These are phyloP conservation scores for Catalaphyllia jardinei DNA, from an alignment of 64 coral and sea anemone genomes.

Conservation along the genomic window DNA sequence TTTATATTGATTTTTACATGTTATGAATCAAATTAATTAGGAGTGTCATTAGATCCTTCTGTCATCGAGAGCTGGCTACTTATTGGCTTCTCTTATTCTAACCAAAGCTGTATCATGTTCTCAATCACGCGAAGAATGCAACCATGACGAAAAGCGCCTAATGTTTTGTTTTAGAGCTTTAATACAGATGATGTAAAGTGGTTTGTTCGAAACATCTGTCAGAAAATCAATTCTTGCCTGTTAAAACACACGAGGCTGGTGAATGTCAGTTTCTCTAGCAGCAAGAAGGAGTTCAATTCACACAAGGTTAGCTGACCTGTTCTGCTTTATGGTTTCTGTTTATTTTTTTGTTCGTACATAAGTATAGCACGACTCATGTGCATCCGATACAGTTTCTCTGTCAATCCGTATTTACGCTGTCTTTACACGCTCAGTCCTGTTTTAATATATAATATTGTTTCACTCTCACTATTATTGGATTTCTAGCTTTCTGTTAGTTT, in stretches of 20 bases:
- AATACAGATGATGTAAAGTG: not conserved
- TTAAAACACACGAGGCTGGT: not conserved
- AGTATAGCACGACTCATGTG: not conserved
- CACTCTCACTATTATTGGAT: too few species aligned
- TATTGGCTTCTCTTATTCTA: too few species aligned
- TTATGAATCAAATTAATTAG: too few species aligned
- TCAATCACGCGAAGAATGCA: not conserved
- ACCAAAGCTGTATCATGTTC: not conserved
- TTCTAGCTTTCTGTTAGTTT: too few species aligned
- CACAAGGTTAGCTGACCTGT: not conserved
- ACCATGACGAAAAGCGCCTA: not conserved
- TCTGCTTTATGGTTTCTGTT: not conserved
- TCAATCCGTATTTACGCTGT: too few species aligned
- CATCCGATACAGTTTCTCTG: too few species aligned
- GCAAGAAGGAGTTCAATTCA: constrained; percentile 1
- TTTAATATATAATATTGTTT: too few species aligned
- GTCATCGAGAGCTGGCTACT: too few species aligned
- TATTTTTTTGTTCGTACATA: not conserved
- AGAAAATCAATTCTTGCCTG: not conserved
- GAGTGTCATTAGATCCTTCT: too few species aligned
- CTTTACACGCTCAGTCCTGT: too few species aligned
- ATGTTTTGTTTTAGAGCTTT: not conserved
- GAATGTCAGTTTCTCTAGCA: not conserved
- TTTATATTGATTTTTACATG: too few species aligned
- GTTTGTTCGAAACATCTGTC: not conserved